These are phyloP conservation scores for Spodoptera exigua DNA, from an alignment of 2,888 invertebrate species.

Conservation along the genomic window DNA sequence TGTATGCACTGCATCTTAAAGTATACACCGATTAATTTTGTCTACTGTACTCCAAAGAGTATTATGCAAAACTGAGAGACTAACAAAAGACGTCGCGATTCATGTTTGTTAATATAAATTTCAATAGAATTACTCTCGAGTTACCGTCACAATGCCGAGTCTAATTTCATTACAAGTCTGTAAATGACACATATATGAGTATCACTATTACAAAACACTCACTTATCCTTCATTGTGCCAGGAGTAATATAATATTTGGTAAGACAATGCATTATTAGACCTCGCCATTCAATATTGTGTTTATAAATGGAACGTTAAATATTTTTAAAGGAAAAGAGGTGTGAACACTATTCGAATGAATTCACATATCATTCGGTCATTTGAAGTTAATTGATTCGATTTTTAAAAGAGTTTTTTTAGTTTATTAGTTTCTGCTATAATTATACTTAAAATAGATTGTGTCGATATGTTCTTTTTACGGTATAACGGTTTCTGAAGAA, in stretches of 20 bases:
- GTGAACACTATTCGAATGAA: too few relatives aligned
- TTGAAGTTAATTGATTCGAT: too few relatives aligned
- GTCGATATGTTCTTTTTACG: too few relatives aligned
- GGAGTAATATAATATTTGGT: constrained; percentile 41
- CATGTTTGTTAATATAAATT: constrained; percentile 56
- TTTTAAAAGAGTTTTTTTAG: too few relatives aligned
- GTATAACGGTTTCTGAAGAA: too few relatives aligned
- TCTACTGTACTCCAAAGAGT: constrained; percentile 20
- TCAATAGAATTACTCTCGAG: constrained; percentile 54
- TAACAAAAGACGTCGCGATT: constrained; percentile 48
- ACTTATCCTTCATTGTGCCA: constrained; percentile 47
- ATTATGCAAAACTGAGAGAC: constrained; percentile 49
- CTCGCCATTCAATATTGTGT: constrained; percentile 1
- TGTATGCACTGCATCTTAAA: too few relatives aligned
- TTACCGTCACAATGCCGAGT: constrained; percentile 52
- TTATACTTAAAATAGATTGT: too few relatives aligned
- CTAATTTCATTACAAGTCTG: constrained; percentile 51
- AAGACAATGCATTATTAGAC: constrained; percentile 18
- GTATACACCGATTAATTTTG: constrained; percentile 11
- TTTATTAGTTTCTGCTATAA: too few relatives aligned
- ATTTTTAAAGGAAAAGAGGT: too few relatives aligned
- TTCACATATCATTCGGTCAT: too few relatives aligned
- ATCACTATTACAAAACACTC: constrained; percentile 41
- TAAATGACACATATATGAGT: constrained; percentile 43
- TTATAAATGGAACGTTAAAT: neutral